These are phyloP conservation scores for Capreolus pygargus DNA, from an alignment of 2,113 vertebrate species.

Conservation along the genomic window DNA sequence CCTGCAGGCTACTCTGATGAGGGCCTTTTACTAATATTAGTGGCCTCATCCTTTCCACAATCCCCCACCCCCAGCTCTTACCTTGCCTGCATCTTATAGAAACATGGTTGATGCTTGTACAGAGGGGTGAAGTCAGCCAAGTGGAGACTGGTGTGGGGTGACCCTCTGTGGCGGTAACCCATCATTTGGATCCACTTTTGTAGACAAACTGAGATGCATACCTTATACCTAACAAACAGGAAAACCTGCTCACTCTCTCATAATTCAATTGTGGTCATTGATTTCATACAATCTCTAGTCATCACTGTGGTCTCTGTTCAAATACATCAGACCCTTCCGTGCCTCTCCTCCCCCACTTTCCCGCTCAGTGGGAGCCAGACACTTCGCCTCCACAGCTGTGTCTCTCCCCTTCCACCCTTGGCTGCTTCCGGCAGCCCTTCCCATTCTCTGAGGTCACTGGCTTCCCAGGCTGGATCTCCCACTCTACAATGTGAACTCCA, in stretches of 20 bases:
- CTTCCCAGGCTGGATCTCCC: not conserved
- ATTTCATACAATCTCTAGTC: not conserved
- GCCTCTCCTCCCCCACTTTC: not conserved
- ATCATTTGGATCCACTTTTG: not conserved
- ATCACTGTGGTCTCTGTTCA: not conserved
- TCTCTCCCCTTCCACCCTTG: not conserved
- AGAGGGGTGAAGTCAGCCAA: not conserved
- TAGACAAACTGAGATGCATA: not conserved
- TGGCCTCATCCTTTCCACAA: not conserved
- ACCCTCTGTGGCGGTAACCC: not conserved
- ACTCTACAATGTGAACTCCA: not conserved
- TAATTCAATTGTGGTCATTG: not conserved
- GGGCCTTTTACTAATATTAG: not conserved
- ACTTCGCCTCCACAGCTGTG: not conserved
- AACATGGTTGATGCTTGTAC: not conserved
- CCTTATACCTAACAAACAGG: not conserved
- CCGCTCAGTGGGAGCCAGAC: not conserved
- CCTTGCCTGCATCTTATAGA: not conserved
- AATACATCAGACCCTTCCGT: not conserved
- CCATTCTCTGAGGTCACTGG: not conserved
- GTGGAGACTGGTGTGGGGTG: not conserved
- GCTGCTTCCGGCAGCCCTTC: not conserved
- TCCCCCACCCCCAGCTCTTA: not conserved
- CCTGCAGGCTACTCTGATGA: not conserved
- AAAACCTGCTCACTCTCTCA: not conserved